Evolutionary conservation across 37 sponge, comb jelly and placozoan species (phyloP).

Genomic region (Eunapius fragilis): DNA sequence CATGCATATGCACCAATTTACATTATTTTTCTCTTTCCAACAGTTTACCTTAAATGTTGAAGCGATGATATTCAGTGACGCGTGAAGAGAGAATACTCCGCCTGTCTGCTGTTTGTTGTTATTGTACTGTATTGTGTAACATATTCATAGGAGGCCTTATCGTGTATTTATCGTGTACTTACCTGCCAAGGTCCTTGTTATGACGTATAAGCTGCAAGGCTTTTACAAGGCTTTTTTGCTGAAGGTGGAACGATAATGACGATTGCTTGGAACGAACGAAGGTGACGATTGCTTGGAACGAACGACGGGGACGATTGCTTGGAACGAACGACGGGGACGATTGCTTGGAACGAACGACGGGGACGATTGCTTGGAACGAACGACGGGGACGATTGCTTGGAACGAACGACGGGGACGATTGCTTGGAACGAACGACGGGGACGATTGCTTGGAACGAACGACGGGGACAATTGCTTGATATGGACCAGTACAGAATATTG

Average conservation of each 20-base stretch:
- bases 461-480: neutral
- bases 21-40: neutral
- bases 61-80: neutral
- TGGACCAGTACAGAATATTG: neutral
- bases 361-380: neutral
- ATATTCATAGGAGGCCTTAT: neutral
- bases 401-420: neutral
- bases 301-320: too few relatives aligned
- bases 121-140: neutral
- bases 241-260: neutral
- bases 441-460: neutral
- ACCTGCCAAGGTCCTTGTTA: neutral
- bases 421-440: neutral
- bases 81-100: neutral
- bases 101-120: neutral
- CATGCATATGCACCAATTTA: neutral
- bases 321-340: neutral
- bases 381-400: too few relatives aligned
- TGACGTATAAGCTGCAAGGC: neutral
- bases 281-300: neutral
- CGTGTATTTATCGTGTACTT: neutral
- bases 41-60: neutral
- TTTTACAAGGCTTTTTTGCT: neutral
- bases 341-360: neutral
- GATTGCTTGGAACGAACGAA: neutral